Base-by-base conservation (phyloP, 1,140 invertebrate genomes). In the Aleiodes sp. region DNA sequence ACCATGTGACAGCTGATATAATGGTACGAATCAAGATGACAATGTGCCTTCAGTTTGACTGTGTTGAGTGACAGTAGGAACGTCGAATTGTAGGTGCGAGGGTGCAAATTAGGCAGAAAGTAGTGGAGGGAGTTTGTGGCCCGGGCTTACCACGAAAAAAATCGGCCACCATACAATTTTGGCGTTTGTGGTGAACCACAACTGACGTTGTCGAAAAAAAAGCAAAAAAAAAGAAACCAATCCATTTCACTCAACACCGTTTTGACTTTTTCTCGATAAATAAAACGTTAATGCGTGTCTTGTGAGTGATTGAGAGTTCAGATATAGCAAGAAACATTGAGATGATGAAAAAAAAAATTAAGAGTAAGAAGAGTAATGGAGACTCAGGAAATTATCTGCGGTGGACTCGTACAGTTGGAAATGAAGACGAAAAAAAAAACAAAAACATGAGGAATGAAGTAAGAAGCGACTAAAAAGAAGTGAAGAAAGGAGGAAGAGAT, bases 41-140 rank as follows among this genome's bases (percentile, higher is more conserved):
- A 35, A 37, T 62, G 12, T 33, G 16, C 28, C 41, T 14, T 52
- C 26, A 31, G 16, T 10, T 56, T 69, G 67, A 69, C 67, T 56
- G 57, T 12, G 29, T 10, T 24, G 57, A 61, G 14, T 41, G 66
- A 68, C 66, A 61, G 16, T 12, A 46, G 16, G 57, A 70, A 57
- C 28, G 52, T 65, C 68, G 74, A 67, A 69, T 71, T 73, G 76
- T 77, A 78, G 75, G 75, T 73, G 75, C 73, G 78, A 84, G 82
- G 82, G 82, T 84, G 82, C 76, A 80, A 82, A 82, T 73, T 60
- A 75, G 75, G 71, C 67, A 76, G n/a, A 77, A 80, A 77, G 41
- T 56, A 52, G 24, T 33, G 16, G 37, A 74, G 70, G 78, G 74
- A 76, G 81, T 79, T 80, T 65, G 64, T 35, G 35, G 16, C 16